Evolutionary conservation across 1,140 invertebrate species (phyloP).

Genomic region (Tribolium madens): DNA sequence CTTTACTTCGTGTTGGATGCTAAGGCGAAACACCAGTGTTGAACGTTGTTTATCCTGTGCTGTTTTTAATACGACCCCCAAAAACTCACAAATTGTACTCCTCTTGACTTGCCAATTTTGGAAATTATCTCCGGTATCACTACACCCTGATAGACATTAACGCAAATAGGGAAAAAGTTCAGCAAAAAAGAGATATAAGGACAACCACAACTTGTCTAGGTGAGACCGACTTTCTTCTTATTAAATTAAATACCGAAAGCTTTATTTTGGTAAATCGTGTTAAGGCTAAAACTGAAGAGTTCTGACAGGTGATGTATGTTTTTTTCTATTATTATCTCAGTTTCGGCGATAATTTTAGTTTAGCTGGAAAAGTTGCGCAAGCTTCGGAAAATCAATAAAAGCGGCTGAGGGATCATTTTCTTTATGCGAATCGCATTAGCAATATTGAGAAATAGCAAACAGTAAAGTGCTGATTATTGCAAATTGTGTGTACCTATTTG

Average conservation of each 20-base stretch:
- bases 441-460: not conserved
- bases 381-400: conserved; percentile 21
- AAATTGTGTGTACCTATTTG: not conserved
- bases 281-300: not conserved
- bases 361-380: conserved; percentile 16
- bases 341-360: conserved; percentile 13
- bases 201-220: conserved; percentile 38
- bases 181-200: conserved; percentile 15
- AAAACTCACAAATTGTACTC: not conserved
- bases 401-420: conserved; percentile 12
- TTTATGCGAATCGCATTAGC: not conserved
- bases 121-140: not conserved
- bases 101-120: not conserved
- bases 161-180: not conserved
- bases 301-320: not conserved
- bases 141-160: not conserved
- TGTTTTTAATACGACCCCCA: conserved; percentile 8
- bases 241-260: not conserved
- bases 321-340: conserved; percentile 18
- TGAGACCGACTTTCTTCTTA: conserved; percentile 3
- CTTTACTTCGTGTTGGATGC: conserved; percentile 28
- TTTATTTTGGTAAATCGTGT: not conserved
- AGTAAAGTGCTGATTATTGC: not conserved
- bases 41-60: conserved; percentile 11
- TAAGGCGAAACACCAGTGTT: conserved; percentile 8